Conservation (phyloP, 2,888 invertebrate genomes). For the Griposia aprilina region DNA sequence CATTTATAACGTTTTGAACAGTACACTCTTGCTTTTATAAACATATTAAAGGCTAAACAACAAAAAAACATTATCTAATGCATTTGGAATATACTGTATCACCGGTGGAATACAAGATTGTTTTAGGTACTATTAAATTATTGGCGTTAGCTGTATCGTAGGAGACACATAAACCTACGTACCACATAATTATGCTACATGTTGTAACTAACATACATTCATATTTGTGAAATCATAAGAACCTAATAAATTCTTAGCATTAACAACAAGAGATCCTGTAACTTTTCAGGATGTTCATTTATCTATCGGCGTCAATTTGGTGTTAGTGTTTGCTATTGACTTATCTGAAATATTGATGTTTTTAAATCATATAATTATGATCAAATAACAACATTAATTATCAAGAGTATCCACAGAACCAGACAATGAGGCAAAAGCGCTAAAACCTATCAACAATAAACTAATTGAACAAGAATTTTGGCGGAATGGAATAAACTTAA, state of each 20-base stretch:
- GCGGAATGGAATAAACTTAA: slow-evolving; percentile 27
- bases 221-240: slow-evolving; percentile 39
- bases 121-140: neutral
- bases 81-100: neutral
- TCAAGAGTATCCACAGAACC: neutral
- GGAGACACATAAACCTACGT: neutral
- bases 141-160: slow-evolving; percentile 8
- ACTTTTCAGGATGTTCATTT: slow-evolving; percentile 40
- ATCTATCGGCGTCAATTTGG: slow-evolving; percentile 8
- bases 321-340: neutral
- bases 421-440: neutral
- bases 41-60: neutral
- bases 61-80: neutral
- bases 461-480: neutral
- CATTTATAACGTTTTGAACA: slow-evolving; percentile 6
- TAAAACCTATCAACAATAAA: slow-evolving; percentile 33
- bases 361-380: neutral
- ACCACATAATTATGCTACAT: slow-evolving; percentile 15
- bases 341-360: slow-evolving; percentile 7
- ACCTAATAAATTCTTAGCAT: slow-evolving; percentile 42
- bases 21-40: neutral
- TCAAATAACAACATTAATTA: slow-evolving; percentile 12
- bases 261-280: slow-evolving; percentile 61
- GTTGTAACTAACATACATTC: slow-evolving; percentile 13
- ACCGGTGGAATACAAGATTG: neutral